Conservation (phyloP, 2,797 vertebrate genomes). For the Phataginus tetradactyla region DNA sequence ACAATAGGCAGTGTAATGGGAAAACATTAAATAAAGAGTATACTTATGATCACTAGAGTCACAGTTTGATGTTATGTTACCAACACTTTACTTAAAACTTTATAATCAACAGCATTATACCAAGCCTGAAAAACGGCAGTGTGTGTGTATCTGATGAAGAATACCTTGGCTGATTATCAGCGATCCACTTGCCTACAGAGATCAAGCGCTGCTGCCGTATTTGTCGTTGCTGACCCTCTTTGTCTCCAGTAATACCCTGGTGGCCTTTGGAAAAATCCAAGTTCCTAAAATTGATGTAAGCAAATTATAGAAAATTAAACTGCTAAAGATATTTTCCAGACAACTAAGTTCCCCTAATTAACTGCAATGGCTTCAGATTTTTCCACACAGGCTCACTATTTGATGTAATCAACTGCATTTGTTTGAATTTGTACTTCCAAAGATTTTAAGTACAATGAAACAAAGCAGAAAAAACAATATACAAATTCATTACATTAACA, state of each 20-base stretch:
- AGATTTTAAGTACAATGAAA: conserved; percentile 35
- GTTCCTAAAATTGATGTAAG: conserved; percentile 87
- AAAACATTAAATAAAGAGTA: not conserved
- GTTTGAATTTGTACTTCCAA: not conserved
- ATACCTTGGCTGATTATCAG: conserved; percentile 95
- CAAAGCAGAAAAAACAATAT: conserved; percentile 8
- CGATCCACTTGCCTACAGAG: conserved; percentile 95
- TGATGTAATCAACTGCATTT: not conserved
- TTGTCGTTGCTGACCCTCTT: conserved; percentile 90
- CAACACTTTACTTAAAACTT: not conserved
- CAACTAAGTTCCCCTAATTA: not conserved
- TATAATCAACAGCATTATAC: not conserved
- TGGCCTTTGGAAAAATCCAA: conserved; percentile 99
- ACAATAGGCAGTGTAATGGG: not conserved
- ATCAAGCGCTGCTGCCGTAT: conserved; percentile 94
- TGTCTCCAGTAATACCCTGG: conserved; percentile 94
- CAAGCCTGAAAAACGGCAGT: not conserved
- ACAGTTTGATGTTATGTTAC: not conserved
- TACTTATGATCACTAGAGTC: not conserved
- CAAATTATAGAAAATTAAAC: conserved; percentile 54
- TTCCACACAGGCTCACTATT: not conserved
- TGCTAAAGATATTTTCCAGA: not conserved
- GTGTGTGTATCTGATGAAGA: not conserved
- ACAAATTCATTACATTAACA: not conserved
- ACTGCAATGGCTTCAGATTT: conserved; percentile 14